Percentiles rank a stretch among this genome's conserved stretches.
Evolutionary conservation across 2,797 vertebrate genomes (phyloP).

Genomic region (Tiaroga cobitis): DNA sequence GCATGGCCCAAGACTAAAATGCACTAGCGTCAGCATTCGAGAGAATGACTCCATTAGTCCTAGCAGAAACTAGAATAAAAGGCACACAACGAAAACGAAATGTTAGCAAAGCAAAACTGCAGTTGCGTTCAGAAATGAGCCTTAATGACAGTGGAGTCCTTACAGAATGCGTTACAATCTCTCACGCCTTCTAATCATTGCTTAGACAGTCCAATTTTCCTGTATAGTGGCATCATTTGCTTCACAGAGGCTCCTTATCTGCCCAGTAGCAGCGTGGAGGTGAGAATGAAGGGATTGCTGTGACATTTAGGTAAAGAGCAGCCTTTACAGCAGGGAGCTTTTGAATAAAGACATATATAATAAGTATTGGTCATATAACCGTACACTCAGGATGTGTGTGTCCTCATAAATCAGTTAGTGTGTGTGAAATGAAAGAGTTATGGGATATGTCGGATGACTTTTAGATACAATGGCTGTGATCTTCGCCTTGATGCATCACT

Average conservation of each 20-base stretch:
- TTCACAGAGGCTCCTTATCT: conserved; percentile 32
- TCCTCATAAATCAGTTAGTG: conserved; percentile 20
- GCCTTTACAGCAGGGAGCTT: conserved; percentile 5
- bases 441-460: neutral
- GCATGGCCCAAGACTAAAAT: conserved; percentile 9
- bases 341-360: conserved; percentile 32
- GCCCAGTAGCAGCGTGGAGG: neutral
- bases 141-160: neutral
- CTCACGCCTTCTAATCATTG: conserved; percentile 34
- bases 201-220: conserved; percentile 32
- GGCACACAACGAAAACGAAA: neutral
- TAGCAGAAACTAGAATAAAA: neutral
- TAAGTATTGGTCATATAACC: conserved; percentile 1
- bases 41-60: neutral
- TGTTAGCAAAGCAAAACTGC: conserved; percentile 26
- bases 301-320: conserved; percentile 55
- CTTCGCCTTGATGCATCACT: neutral
- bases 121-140: neutral
- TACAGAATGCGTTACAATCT: neutral
- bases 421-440: conserved; percentile 22
- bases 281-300: conserved; percentile 22
- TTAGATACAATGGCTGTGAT: conserved; percentile 8
- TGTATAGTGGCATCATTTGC: neutral
- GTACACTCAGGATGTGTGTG: neutral
- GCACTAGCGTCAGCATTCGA: neutral